Percentiles rank a stretch among this genome's conserved stretches.
These are phyloP conservation scores for Apotomis betuletana DNA, from an alignment of 2,888 invertebrate genomes.

Conservation along the genomic window DNA sequence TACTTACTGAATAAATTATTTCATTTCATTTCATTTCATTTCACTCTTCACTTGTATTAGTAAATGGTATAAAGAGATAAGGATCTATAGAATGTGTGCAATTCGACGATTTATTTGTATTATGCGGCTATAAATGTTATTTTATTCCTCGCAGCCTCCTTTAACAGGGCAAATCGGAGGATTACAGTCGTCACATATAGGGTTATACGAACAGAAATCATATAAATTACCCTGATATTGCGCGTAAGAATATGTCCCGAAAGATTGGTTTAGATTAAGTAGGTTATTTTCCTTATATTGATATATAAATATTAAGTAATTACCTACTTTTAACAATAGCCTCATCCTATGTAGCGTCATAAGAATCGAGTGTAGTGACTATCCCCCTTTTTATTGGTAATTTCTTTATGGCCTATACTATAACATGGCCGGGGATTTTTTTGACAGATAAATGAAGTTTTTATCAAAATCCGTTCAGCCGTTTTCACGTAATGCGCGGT, in stretches of 20 bases:
- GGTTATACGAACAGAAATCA: slow-evolving; percentile 15
- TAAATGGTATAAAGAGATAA: background rate
- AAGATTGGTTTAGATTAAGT: background rate
- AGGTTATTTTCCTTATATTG: background rate
- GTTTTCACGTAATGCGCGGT: no score
- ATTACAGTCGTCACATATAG: slow-evolving; percentile 21
- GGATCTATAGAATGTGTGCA: slow-evolving; percentile 18
- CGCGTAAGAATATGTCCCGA: background rate
- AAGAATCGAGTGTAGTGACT: no score
- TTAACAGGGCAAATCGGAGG: slow-evolving; percentile 21
- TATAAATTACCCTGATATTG: slow-evolving; percentile 5
- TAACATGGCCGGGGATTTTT: no score
- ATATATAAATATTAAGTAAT: background rate
- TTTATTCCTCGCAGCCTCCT: slow-evolving; percentile 23
- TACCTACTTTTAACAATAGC: no score
- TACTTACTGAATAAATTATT: no score
- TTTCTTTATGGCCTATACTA: no score
- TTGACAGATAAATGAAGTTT: no score
- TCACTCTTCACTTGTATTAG: background rate
- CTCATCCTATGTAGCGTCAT: no score
- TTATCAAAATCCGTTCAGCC: no score
- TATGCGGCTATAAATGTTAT: slow-evolving; percentile 35
- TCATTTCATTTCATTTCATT: no score
- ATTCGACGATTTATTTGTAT: slow-evolving; percentile 28
- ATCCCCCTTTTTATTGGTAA: no score